A percentile compares a stretch with the other conserved stretches of the same genome.
phyloP scores from a whole-genome alignment of 2,797 vertebrate genomes.

The Chiloscyllium punctatum region DNA sequence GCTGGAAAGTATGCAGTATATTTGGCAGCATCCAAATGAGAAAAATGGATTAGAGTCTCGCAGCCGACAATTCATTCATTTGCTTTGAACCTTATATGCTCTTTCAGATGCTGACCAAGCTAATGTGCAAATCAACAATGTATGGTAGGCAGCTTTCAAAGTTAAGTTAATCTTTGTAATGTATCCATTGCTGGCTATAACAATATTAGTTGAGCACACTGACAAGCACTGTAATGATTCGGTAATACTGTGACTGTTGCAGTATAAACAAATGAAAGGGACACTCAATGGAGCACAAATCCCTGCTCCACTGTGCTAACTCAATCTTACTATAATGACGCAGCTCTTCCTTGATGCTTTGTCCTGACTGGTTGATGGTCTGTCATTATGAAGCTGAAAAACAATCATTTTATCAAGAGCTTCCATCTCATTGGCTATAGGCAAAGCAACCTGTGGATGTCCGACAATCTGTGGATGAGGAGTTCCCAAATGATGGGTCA shows the following conservation, averaged over 20 bases:
- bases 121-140: not conserved
- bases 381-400: not conserved
- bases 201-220: not conserved
- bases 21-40: not conserved
- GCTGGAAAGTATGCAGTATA: not conserved
- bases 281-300: too few relatives aligned
- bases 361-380: not conserved
- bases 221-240: not conserved
- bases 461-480: too few relatives aligned
- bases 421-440: not conserved
- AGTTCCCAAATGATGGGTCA: too few relatives aligned
- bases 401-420: not conserved
- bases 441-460: not conserved
- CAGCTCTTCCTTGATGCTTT: too few relatives aligned
- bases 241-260: not conserved
- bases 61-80: not conserved
- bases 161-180: not conserved
- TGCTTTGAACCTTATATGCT: not conserved
- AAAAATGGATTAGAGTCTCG: not conserved
- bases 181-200: not conserved
- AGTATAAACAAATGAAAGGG: not conserved
- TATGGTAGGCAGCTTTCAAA: not conserved
- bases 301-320: too few relatives aligned
- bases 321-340: too few relatives aligned
- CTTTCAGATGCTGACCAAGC: constrained; percentile 12